Base-by-base conservation (phyloP, 2,797 vertebrate genomes). In the Harpagifer antarcticus region DNA sequence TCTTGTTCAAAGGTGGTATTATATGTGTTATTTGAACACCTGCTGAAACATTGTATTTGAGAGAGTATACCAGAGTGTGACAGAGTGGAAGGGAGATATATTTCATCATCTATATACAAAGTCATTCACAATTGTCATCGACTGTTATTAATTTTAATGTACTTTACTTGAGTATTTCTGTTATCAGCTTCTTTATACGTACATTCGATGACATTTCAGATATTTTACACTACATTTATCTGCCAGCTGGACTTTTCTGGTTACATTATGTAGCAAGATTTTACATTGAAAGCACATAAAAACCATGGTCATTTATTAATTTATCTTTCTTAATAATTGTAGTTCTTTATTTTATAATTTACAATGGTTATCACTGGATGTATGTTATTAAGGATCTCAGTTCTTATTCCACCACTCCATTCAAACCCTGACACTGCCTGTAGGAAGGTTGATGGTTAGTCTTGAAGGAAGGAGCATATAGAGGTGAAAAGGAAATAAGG, bases 51-150 rank as follows among this genome's bases (percentile, higher is more conserved):
- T 6, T n/a, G 23, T 55, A 9, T 37, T 64, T 49, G 0, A 43
- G 12, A 54, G 12, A 20, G 61, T 33, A 59, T 20, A 33, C 50
- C 43, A 48, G 49, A 74, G 14, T 31, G 53, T 48, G 75, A 27
- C 48, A 61, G 48, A 31, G 47, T 27, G 27, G 27, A 27, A 17
- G 5, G 15, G 42, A 2, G 31, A 52, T 1, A 4, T 37, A 37
- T 1, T 49, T 19, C n/a, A 12, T 43, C 49, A 9, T 27, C 43
- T 27, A 49, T 53, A 65, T 1, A 45, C 16, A 47, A 17, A 37
- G 33, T 50, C 48, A 31, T 9, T 43, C 33, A 44, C 37, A 43
- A 7, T 47, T 15, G 19, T 8, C 33, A 40, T 16, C 62, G 56
- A 48, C 27, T 33, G 7, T 33, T 33, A 33, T 33, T 33, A 6